phyloP scores from a whole-genome alignment of 2,113 vertebrate genomes.

The Emydura subglobosa region DNA sequence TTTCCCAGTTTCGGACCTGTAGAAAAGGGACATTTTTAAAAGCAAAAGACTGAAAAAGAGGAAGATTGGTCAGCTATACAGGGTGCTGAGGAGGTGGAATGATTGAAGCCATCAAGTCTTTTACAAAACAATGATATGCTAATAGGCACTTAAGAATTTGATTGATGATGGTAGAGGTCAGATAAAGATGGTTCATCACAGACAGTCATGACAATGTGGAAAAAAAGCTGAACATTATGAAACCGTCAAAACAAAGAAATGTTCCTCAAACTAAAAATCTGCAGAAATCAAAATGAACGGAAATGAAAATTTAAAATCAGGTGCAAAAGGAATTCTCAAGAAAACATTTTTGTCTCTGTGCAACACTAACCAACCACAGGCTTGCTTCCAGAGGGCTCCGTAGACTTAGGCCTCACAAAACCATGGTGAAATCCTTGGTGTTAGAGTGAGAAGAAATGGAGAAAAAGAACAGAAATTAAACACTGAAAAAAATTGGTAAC shows the following conservation, averaged over 20 bases:
- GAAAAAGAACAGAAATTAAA: not conserved
- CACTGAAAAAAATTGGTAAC: not conserved
- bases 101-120: not conserved
- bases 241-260: not conserved
- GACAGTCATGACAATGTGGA: not conserved
- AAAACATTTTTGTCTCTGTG: not conserved
- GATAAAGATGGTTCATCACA: constrained; percentile 29
- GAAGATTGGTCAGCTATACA: not conserved
- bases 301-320: not conserved
- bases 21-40: not conserved
- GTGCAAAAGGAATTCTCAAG: not conserved
- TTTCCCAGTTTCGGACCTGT: not conserved
- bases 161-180: constrained; percentile 28
- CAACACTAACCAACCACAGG: not conserved
- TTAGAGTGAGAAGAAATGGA: not conserved
- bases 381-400: not conserved
- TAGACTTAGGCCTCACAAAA: not conserved
- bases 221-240: not conserved
- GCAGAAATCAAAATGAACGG: not conserved
- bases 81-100: not conserved
- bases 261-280: not conserved
- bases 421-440: not conserved
- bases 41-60: constrained; percentile 13
- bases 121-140: constrained; percentile 15
- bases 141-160: not conserved